A percentile compares a stretch with the other conserved stretches of the same genome.
Conservation (phyloP, 2,113 vertebrate species). For the Gambusia holbrooki region DNA sequence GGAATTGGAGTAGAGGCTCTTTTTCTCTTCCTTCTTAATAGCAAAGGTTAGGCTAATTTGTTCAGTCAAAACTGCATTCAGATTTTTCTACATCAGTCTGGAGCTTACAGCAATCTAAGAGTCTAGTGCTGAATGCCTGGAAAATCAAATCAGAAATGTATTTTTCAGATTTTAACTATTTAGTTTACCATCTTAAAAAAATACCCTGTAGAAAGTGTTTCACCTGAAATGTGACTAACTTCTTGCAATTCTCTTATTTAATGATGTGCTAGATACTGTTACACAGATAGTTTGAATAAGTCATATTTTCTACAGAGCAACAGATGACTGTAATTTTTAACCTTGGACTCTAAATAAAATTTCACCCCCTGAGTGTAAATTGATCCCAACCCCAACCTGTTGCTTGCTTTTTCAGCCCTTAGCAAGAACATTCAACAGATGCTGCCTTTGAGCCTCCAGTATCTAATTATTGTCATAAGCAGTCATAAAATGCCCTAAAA, state of each 20-base stretch:
- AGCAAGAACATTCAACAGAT: conserved; percentile 30
- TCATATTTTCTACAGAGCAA: conserved; percentile 1
- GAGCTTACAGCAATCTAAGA: background rate
- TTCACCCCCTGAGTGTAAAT: conserved; percentile 63
- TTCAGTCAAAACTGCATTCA: conserved; percentile 9
- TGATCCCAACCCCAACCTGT: conserved; percentile 32
- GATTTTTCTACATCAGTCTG: background rate
- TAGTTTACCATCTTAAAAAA: background rate
- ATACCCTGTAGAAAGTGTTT: background rate
- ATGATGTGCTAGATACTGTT: conserved; percentile 29
- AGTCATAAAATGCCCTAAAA: conserved; percentile 38
- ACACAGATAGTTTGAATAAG: background rate
- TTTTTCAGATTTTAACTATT: background rate
- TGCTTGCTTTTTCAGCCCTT: conserved; percentile 59
- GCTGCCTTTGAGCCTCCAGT: conserved; percentile 37
- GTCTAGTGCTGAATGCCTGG: background rate
- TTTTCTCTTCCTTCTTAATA: conserved; percentile 18
- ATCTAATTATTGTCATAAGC: conserved; percentile 27
- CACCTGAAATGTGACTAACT: background rate
- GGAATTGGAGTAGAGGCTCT: conserved; percentile 39
- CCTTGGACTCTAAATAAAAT: conserved; percentile 17
- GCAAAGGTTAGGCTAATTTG: conserved; percentile 8
- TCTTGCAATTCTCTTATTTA: background rate
- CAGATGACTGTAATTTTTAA: conserved; percentile 4
- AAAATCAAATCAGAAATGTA: background rate